Conservation (phyloP, 1,140 invertebrate species). For the Aphelenchoides avenae region DNA sequence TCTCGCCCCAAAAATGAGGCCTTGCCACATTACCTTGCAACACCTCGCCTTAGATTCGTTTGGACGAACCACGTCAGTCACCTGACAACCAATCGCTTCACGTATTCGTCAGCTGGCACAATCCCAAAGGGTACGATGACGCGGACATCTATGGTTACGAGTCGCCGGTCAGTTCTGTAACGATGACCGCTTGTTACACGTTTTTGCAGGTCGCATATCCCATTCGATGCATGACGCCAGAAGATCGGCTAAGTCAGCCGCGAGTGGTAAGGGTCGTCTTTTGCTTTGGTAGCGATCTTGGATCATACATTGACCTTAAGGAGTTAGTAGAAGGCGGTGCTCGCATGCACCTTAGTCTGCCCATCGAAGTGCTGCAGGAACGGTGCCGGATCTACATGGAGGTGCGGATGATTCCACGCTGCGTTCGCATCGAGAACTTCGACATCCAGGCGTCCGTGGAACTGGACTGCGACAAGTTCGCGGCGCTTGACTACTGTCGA, state of each 20-base stretch:
- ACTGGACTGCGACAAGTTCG: slow-evolving; percentile 41
- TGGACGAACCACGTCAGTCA: slow-evolving; percentile 41
- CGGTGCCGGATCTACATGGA: slow-evolving; percentile 40
- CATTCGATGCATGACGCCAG: slow-evolving; percentile 38
- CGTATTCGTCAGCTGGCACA: slow-evolving; percentile 41
- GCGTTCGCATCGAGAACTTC: slow-evolving; percentile 41
- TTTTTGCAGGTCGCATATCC: slow-evolving; percentile 38
- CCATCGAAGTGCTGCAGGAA: slow-evolving; percentile 38
- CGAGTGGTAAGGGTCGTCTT: slow-evolving; percentile 13
- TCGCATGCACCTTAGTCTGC: slow-evolving; percentile 36
- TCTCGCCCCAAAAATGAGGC: no score
- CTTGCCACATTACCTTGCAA: no score
- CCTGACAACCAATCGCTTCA: slow-evolving; percentile 33
- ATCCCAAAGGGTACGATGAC: slow-evolving; percentile 35
- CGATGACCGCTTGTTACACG: no score
- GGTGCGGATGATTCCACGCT: slow-evolving; percentile 35
- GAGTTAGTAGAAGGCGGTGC: slow-evolving; percentile 46
- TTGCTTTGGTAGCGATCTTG: not conserved
- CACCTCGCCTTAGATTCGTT: slow-evolving; percentile 38
- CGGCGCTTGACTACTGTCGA: slow-evolving; percentile 31
- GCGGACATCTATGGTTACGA: slow-evolving; percentile 46
- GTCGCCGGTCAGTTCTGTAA: slow-evolving; percentile 23
- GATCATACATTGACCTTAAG: not conserved
- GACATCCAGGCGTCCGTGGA: slow-evolving; percentile 43
- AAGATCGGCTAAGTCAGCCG: slow-evolving; percentile 34